These are phyloP conservation scores for Cyphomyrus discorhynchus DNA, from an alignment of 2,113 vertebrate genomes.

Conservation along the genomic window DNA sequence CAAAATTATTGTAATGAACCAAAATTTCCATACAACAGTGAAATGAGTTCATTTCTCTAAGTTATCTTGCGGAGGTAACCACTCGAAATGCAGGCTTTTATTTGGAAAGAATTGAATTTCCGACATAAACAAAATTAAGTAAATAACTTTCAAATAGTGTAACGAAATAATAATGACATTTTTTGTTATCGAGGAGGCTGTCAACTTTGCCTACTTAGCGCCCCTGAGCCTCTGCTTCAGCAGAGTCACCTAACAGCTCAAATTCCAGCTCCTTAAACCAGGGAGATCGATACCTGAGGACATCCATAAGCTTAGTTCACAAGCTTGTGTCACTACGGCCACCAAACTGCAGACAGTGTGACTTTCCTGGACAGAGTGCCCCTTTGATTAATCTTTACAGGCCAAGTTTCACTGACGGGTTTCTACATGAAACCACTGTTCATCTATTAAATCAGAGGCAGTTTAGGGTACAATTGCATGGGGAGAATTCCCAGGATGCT, in stretches of 20 bases:
- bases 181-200: constrained; percentile 54
- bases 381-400: not conserved
- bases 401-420: not conserved
- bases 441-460: not conserved
- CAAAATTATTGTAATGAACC: constrained; percentile 75
- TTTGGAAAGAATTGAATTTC: constrained; percentile 62
- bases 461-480: not conserved
- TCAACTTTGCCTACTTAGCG: constrained; percentile 32
- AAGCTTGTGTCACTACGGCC: not conserved
- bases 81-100: constrained; percentile 65
- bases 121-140: constrained; percentile 63
- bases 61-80: constrained; percentile 63
- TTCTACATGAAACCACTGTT: not conserved
- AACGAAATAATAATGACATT: constrained; percentile 64
- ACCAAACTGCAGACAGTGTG: not conserved
- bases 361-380: not conserved
- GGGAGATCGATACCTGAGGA: constrained; percentile 27
- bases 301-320: not conserved
- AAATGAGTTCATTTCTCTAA: constrained; percentile 76
- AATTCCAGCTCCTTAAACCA: constrained; percentile 21
- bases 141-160: constrained; percentile 52
- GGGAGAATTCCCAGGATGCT: not conserved
- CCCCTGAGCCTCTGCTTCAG: constrained; percentile 15
- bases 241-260: constrained; percentile 29
- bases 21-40: constrained; percentile 70